Conservation (phyloP, 2,888 invertebrate species). For the Scotopteryx bipunctaria region DNA sequence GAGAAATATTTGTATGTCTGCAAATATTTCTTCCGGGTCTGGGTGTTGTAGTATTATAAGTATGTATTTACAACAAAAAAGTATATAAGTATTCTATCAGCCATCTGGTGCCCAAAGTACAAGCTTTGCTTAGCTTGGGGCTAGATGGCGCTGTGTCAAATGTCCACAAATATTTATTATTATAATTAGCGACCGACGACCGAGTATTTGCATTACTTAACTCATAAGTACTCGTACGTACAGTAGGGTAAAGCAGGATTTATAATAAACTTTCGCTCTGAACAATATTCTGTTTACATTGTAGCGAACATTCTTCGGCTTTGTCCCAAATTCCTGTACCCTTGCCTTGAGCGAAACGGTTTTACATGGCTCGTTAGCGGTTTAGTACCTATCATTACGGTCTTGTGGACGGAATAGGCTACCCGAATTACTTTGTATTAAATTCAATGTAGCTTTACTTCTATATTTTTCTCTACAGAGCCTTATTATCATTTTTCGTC, state of each 20-base stretch:
- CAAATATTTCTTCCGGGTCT: no score
- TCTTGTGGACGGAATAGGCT: slow-evolving; percentile 28
- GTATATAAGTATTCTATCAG: no score
- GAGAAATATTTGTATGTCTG: no score
- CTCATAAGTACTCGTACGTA: no score
- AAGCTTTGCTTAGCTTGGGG: no score
- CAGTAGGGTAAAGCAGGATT: background rate
- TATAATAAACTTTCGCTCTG: slow-evolving; percentile 11
- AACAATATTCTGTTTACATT: slow-evolving; percentile 36
- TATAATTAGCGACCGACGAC: no score
- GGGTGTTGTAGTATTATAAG: no score
- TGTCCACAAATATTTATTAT: no score
- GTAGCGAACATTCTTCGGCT: slow-evolving; percentile 43
- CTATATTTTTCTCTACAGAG: background rate
- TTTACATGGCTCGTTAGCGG: slow-evolving; percentile 42
- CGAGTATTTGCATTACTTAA: no score
- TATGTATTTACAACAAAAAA: no score
- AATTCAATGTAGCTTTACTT: slow-evolving; percentile 21
- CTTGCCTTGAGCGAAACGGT: slow-evolving; percentile 40
- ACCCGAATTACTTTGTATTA: slow-evolving; percentile 34
- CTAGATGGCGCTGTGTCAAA: no score
- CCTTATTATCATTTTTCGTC: background rate
- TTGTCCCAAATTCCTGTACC: slow-evolving; percentile 41
- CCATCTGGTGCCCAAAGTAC: no score
- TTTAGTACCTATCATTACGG: slow-evolving; percentile 40